Base-by-base conservation (phyloP, 2,888 invertebrate genomes). In the Melinopterus prodromus region DNA sequence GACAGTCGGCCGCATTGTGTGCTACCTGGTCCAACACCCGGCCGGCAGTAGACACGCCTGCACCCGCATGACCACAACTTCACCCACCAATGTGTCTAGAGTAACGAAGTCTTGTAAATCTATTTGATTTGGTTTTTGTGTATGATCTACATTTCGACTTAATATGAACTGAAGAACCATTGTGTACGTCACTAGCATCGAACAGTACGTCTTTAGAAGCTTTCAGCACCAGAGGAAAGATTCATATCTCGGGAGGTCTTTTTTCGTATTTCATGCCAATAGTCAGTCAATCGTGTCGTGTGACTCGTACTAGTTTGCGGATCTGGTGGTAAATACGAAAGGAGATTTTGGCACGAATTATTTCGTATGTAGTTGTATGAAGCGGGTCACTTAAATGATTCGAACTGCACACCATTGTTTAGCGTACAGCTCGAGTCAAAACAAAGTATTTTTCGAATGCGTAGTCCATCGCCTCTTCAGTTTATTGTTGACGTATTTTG, bases 1-100 rank as follows among this genome's bases (percentile, higher is more conserved):
- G 83, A 84, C 83, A 83, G 84, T 83, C 84, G 82, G 84, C 84
- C 84, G 83, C 83, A 84, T 84, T 85, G 83, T 85, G 84, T 85
- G 84, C 84, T 84, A 84, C 84, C 83, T 83, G 85, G 85, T 84
- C 89, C 89, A 89, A 88, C 87, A 88, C 88, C 88, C 88, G 89
- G 90, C 88, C 86, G 86, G 88, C 89, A 87, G 87, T 87, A 88
- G 87, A 88, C 88, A 87, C 88, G 89, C 89, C 89, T 89, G 89
- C 88, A 87, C 87, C 87, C 83, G 82, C 81, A 82, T 82, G 80
- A 78, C 72, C 77, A 77, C 79, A 26, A 75, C 69, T 72, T 36
- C 74, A 74, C 74, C 37, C 53, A 53, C 53, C 53, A 53, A 53
- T 53, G 9, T 53, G 9, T 53, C 7, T 53, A 53, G 2, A 53